phyloP scores from a whole-genome alignment of 2,113 vertebrate species.

The Oriolus oriolus region DNA sequence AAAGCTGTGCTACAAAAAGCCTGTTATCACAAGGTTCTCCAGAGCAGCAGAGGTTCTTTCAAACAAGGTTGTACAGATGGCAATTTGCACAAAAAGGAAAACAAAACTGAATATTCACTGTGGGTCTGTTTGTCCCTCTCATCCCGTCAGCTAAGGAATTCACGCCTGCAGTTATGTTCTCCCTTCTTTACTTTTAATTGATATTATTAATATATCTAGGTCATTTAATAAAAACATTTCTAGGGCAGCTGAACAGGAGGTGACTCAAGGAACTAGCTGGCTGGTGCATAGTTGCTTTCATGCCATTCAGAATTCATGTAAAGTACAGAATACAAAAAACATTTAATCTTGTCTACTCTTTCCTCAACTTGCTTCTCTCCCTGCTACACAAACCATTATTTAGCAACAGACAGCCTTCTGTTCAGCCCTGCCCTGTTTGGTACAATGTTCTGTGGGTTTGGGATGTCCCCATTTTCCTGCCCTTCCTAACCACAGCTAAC shows the following conservation, averaged over 20 bases:
- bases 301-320: background rate
- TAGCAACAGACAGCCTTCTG: background rate
- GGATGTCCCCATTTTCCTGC: background rate
- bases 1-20: background rate
- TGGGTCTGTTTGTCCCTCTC: background rate
- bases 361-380: background rate
- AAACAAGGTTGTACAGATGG: background rate
- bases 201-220: constrained; percentile 38
- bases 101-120: background rate
- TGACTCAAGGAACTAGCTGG: background rate
- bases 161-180: background rate
- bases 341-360: background rate
- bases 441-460: background rate
- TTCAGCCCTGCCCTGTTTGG: background rate
- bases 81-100: background rate
- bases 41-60: background rate
- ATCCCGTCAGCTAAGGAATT: background rate
- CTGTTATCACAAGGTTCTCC: background rate
- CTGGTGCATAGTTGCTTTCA: background rate
- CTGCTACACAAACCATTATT: background rate
- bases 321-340: background rate
- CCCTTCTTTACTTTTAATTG: constrained; percentile 24
- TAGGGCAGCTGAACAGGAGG: constrained; percentile 27
- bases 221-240: constrained; percentile 47
- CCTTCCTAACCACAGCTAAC: background rate